Conservation (phyloP, 2,113 vertebrate species). For the Uria lomvia region DNA sequence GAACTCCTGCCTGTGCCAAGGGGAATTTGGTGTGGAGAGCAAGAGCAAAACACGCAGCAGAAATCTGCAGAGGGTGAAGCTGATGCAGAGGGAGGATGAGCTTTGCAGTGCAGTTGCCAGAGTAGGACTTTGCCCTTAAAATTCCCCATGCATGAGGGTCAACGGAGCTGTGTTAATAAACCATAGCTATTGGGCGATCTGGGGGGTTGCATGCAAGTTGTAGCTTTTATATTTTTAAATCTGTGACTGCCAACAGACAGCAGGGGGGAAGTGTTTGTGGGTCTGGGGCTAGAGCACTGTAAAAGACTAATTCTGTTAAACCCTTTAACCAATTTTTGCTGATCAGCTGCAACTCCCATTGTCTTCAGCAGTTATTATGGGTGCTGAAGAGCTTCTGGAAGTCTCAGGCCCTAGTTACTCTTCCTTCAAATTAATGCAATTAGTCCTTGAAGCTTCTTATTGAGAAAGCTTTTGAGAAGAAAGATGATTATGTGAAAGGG, state of each 20-base stretch:
- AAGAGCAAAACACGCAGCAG: neutral
- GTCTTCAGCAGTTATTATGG: neutral
- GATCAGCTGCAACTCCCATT: neutral
- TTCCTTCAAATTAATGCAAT: neutral
- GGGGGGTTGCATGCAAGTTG: fast-evolving
- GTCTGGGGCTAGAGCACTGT: neutral
- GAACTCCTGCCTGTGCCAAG: neutral
- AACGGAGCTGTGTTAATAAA: neutral
- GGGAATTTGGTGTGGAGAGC: neutral
- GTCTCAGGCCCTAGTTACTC: neutral
- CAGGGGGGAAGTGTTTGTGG: neutral
- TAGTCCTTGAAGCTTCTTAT: neutral
- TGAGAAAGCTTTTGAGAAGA: neutral
- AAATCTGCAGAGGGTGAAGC: neutral
- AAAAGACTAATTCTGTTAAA: neutral
- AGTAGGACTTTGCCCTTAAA: neutral
- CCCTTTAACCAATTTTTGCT: neutral
- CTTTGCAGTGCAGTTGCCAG: neutral
- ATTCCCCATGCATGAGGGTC: neutral
- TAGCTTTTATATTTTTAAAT: neutral
- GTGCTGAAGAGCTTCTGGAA: neutral
- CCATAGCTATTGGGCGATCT: neutral
- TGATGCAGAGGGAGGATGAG: neutral
- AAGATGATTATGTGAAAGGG: neutral
- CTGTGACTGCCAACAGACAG: neutral